These are phyloP conservation scores for Cebuella pygmaea DNA, from an alignment of 2,797 vertebrate genomes.

Conservation along the genomic window DNA sequence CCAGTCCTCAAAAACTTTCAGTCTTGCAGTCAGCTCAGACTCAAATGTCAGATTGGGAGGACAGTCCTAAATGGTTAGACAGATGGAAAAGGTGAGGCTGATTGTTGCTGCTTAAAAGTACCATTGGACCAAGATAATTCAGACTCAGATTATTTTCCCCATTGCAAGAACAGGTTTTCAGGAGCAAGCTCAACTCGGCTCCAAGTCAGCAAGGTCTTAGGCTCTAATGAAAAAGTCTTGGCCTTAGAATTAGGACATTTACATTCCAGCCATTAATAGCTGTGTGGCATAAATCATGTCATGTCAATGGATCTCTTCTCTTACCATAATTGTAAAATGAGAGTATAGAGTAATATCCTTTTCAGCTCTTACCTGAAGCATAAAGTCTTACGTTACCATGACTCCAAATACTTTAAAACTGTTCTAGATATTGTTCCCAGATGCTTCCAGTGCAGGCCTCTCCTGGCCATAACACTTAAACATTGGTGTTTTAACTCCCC, in stretches of 20 bases:
- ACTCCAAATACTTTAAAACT: not conserved
- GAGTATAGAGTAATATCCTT: not conserved
- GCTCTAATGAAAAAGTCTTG: not conserved
- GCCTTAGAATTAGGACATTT: not conserved
- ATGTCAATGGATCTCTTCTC: not conserved
- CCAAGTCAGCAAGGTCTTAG: not conserved
- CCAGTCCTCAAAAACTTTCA: not conserved
- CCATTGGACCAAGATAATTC: not conserved
- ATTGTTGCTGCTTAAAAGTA: not conserved
- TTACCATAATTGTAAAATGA: not conserved
- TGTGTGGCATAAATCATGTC: not conserved
- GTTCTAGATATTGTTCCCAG: not conserved
- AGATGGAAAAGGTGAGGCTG: not conserved
- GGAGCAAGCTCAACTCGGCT: not conserved
- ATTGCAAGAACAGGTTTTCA: not conserved
- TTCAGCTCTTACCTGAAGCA: not conserved
- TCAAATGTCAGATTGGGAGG: not conserved
- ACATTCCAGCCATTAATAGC: not conserved
- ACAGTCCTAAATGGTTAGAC: not conserved
- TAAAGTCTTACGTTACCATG: not conserved
- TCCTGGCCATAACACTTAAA: conserved; percentile 2
- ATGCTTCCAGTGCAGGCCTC: not conserved
- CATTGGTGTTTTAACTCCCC: not conserved
- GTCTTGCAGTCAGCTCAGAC: not conserved
- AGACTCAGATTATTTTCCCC: not conserved